A percentile compares a stretch with the other conserved stretches of the same genome.
phyloP scores from a whole-genome alignment of 2,113 vertebrate species.

The Toxotes jaculatrix region DNA sequence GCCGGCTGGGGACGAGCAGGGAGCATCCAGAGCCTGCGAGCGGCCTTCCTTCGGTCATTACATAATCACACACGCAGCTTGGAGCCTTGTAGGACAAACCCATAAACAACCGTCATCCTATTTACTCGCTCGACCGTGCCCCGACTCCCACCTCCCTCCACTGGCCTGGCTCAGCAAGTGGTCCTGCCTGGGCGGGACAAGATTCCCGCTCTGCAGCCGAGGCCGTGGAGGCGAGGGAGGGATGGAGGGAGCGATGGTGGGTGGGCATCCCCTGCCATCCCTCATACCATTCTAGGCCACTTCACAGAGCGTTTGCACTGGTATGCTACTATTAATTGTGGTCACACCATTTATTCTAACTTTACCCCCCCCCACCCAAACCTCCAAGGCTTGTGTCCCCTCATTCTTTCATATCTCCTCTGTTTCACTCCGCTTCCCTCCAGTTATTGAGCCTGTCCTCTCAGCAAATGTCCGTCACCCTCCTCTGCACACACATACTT shows the following conservation, averaged over 20 bases:
- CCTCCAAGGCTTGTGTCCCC: constrained; percentile 24
- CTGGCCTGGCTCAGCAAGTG: not conserved
- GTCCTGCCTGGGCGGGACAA: not conserved
- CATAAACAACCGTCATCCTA: constrained; percentile 58
- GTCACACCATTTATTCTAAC: constrained; percentile 57
- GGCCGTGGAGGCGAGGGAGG: not conserved
- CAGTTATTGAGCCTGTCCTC: constrained; percentile 27
- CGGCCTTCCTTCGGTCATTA: constrained; percentile 42
- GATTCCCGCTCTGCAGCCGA: constrained; percentile 1
- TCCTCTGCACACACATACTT: constrained; percentile 20
- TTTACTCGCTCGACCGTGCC: constrained; percentile 45
- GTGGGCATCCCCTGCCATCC: constrained; percentile 19
- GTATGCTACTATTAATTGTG: constrained; percentile 45
- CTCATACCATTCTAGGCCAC: constrained; percentile 56
- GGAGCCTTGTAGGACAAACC: constrained; percentile 38
- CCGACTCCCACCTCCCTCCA: constrained; percentile 19
- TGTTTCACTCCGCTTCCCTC: constrained; percentile 55
- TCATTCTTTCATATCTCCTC: constrained; percentile 58
- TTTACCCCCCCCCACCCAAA: not conserved
- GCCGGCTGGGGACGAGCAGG: constrained; percentile 29
- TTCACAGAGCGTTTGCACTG: constrained; percentile 35
- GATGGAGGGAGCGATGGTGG: not conserved
- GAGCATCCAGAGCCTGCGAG: constrained; percentile 37
- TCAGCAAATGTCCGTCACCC: constrained; percentile 2
- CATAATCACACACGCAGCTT: constrained; percentile 57